Conservation (phyloP, 2,113 vertebrate species). For the Suricata suricatta region DNA sequence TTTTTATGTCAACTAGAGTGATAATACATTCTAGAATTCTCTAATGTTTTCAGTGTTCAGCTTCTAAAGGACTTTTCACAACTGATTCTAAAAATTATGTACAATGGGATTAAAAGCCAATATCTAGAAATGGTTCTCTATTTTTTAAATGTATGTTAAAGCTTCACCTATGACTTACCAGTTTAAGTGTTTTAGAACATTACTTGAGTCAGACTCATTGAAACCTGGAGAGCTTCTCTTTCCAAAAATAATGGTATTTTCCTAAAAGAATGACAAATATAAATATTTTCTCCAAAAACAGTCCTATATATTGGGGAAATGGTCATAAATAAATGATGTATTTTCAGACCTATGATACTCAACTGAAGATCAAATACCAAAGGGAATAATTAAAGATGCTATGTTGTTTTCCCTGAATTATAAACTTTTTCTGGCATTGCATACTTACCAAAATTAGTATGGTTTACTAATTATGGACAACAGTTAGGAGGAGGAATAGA, state of each 20-base stretch:
- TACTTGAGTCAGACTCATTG: neutral
- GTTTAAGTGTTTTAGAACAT: neutral
- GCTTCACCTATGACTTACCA: neutral
- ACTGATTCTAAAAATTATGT: neutral
- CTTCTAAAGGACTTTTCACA: neutral
- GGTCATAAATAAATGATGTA: neutral
- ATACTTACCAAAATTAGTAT: neutral
- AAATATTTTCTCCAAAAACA: neutral
- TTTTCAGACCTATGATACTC: neutral
- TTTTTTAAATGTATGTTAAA: neutral
- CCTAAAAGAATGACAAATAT: neutral
- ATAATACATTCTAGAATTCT: neutral
- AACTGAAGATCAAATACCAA: neutral
- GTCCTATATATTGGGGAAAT: neutral
- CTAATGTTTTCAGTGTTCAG: neutral
- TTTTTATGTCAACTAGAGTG: neutral
- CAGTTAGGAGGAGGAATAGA: neutral
- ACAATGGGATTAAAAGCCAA: neutral
- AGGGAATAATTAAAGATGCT: conserved; percentile 7
- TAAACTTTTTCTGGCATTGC: neutral
- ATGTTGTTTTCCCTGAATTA: neutral
- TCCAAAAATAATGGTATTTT: neutral
- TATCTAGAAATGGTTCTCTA: neutral
- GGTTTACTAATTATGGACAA: neutral
- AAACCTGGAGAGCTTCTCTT: neutral